Evolutionary conservation across 2,113 vertebrate species (phyloP).

Genomic region (Heloderma charlesbogerti): DNA sequence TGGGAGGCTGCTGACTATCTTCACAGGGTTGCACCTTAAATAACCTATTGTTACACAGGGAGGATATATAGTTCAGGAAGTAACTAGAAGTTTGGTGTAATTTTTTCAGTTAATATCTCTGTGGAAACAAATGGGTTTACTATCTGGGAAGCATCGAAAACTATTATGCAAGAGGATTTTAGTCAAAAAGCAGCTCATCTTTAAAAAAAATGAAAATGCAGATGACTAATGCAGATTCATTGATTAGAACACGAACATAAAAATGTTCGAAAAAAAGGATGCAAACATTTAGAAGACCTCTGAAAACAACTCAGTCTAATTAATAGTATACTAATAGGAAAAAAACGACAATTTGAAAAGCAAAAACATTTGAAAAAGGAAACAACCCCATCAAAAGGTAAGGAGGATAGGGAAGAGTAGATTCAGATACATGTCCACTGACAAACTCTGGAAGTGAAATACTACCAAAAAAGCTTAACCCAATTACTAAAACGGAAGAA

Average conservation of each 20-base stretch:
- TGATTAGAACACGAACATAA: no score
- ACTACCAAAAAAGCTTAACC: neutral
- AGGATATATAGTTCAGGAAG: no score
- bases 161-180: neutral
- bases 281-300: no score
- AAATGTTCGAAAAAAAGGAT: no score
- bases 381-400: neutral
- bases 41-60: no score
- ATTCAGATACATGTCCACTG: neutral
- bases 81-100: no score
- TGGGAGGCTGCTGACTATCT: no score
- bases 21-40: no score
- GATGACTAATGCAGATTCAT: neutral
- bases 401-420: neutral
- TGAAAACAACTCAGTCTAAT: no score
- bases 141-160: neutral
- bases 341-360: neutral
- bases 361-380: neutral
- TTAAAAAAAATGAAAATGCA: neutral
- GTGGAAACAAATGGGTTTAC: neutral
- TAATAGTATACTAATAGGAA: no score
- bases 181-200: neutral
- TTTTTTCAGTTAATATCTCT: no score
- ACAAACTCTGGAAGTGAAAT: neutral
- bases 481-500: neutral